Percentiles rank a stretch among this genome's conserved stretches.
These are phyloP conservation scores for Octonoba sinensis DNA, from an alignment of 2,888 invertebrate genomes.

Conservation along the genomic window DNA sequence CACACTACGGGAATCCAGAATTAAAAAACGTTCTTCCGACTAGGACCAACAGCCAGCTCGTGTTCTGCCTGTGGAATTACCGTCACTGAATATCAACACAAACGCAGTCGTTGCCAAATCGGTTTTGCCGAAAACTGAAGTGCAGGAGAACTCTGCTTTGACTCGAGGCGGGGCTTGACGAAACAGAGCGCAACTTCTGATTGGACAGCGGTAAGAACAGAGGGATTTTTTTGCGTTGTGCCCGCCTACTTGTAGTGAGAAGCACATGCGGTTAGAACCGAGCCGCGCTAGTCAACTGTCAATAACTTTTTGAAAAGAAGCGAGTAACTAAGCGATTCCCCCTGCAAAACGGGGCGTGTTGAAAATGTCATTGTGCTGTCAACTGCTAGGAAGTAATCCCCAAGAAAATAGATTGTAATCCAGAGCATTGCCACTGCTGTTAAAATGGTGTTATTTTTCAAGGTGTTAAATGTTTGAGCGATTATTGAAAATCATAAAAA, in stretches of 20 bases:
- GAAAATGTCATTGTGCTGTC: slow-evolving; percentile 54
- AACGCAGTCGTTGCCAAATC: slow-evolving; percentile 15
- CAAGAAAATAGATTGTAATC: slow-evolving; percentile 55
- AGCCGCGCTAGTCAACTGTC: slow-evolving; percentile 51
- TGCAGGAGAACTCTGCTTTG: neutral
- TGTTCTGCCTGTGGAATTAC: neutral
- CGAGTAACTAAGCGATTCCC: slow-evolving; percentile 4
- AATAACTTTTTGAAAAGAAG: slow-evolving; percentile 50
- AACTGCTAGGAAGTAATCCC: slow-evolving; percentile 44
- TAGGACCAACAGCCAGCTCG: neutral
- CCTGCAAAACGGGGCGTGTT: slow-evolving; percentile 42
- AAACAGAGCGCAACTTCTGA: neutral
- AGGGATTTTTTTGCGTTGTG: slow-evolving; percentile 14
- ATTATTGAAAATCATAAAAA: slow-evolving; percentile 3
- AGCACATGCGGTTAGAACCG: neutral
- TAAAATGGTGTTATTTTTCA: slow-evolving; percentile 4
- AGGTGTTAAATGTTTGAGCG: slow-evolving; percentile 39
- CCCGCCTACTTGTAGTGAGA: slow-evolving; percentile 19
- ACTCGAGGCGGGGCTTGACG: slow-evolving; percentile 17
- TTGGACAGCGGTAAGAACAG: slow-evolving; percentile 34
- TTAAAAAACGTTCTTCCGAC: slow-evolving; percentile 10
- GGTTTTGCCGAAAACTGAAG: slow-evolving; percentile 5
- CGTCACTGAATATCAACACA: slow-evolving; percentile 8
- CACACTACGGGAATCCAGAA: slow-evolving; percentile 55
- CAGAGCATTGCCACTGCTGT: neutral